These are phyloP conservation scores for Xestia c-nigrum DNA, from an alignment of 2,888 invertebrate species.

Conservation along the genomic window DNA sequence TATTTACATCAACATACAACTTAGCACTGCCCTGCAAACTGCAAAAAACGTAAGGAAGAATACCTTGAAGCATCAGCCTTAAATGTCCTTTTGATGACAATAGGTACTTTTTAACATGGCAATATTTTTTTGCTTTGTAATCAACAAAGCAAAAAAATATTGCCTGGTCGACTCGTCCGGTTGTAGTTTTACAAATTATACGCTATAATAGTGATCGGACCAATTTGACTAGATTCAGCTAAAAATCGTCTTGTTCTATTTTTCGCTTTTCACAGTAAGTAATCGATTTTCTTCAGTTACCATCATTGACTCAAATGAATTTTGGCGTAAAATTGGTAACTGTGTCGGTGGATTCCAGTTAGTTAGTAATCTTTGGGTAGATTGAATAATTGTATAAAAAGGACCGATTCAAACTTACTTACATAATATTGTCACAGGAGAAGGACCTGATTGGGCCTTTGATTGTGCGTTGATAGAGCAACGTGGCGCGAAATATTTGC, in stretches of 20 bases:
- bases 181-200: conserved; percentile 1
- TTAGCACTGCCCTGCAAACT: too few species aligned
- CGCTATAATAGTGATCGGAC: conserved; percentile 1
- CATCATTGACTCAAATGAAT: conserved; percentile 28
- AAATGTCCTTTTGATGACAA: too few species aligned
- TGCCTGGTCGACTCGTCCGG: not conserved
- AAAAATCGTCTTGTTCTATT: conserved; percentile 33
- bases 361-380: not conserved
- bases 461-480: not conserved
- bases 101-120: not conserved
- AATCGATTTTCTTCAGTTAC: conserved; percentile 57
- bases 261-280: conserved; percentile 45
- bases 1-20: too few species aligned
- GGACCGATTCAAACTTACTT: not conserved
- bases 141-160: too few species aligned
- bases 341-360: conserved; percentile 18
- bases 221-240: conserved; percentile 32
- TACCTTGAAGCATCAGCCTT: too few species aligned
- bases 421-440: not conserved
- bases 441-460: not conserved
- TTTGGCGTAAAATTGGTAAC: conserved; percentile 59
- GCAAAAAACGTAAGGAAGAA: too few species aligned
- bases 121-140: not conserved
- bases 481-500: not conserved
- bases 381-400: conserved; percentile 1